Base-by-base conservation (phyloP, 2,797 vertebrate genomes). In the Cyclopterus lumpus region DNA sequence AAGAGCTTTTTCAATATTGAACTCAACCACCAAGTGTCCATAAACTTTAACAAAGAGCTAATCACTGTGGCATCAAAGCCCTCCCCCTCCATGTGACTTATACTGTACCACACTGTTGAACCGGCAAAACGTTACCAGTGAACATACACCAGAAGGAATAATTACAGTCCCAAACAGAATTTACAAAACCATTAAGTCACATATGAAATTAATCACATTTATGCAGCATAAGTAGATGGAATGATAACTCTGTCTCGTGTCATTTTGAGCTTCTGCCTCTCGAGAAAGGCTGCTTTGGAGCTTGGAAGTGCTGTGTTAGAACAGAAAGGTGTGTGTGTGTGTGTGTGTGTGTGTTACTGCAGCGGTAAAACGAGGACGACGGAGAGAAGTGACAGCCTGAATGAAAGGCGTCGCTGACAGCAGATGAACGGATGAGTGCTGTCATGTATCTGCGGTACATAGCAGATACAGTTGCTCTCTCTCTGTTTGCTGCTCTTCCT, bases 331-430 rank as follows among this genome's bases (percentile, higher is more conserved):
- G 32, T 55, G 36, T 57, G 38, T 42, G 36, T 55, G 65, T 57
- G 61, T 24, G 53, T 49, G 63, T 24, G 34, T 61, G 67, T 34
- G 42, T 65, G 62, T 60, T 61, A 40, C 24, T 51, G 64, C 38
- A 38, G 48, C 32, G 36, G 59, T 24, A 76, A 73, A 72, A 60
- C 30, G 49, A 53, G 44, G 30, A 24, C 54, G 61, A 55, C 7
- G 24, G 67, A 58, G 59, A 63, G 68, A 46, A 61, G 38, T 59
- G 71, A 59, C 64, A 57, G 59, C 6, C 42, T 74, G 76, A 86
- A 54, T 80, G 76, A 86, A 79, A 83, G 61, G 55, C 28, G 6
- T 72, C 62, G 38, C 59, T 85, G 86, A 82, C 81, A 75, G 76
- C 63, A 67, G 73, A 83, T 79, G 69, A 67, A 80, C 71, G 58